Conservation (phyloP, 1,140 invertebrate species). For the Calliphora vicina region DNA sequence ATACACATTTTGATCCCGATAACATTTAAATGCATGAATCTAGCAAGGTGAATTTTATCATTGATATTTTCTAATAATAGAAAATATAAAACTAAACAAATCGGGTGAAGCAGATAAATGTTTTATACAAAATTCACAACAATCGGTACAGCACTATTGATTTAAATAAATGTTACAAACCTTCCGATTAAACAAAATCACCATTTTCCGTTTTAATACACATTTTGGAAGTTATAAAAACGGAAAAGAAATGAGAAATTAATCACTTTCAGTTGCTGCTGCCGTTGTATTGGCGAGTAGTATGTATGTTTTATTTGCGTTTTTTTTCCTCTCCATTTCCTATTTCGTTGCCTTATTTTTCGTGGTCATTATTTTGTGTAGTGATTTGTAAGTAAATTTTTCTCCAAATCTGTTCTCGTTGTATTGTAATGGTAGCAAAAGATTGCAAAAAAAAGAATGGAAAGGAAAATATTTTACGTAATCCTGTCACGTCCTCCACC, state of each 20-base stretch:
- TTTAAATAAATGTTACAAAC: too few species aligned
- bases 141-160: too few species aligned
- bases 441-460: background rate
- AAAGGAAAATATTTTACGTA: conserved; percentile 1
- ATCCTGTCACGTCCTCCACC: conserved; percentile 24
- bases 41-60: too few species aligned
- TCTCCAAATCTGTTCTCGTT: background rate
- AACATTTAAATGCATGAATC: too few species aligned
- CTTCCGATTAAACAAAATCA: too few species aligned
- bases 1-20: too few species aligned
- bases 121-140: too few species aligned
- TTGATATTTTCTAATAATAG: too few species aligned
- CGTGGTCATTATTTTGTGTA: conserved; percentile 19
- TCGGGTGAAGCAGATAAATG: too few species aligned
- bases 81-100: too few species aligned
- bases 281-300: background rate
- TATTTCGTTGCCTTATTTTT: background rate
- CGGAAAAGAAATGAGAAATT: conserved; percentile 12
- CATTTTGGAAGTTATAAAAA: background rate
- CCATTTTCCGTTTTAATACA: too few species aligned
- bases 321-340: background rate
- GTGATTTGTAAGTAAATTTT: conserved; percentile 31
- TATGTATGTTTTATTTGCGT: background rate
- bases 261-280: conserved; percentile 24
- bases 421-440: background rate